These are phyloP conservation scores for Mastomys coucha DNA, from an alignment of 2,113 vertebrate species.

Conservation along the genomic window DNA sequence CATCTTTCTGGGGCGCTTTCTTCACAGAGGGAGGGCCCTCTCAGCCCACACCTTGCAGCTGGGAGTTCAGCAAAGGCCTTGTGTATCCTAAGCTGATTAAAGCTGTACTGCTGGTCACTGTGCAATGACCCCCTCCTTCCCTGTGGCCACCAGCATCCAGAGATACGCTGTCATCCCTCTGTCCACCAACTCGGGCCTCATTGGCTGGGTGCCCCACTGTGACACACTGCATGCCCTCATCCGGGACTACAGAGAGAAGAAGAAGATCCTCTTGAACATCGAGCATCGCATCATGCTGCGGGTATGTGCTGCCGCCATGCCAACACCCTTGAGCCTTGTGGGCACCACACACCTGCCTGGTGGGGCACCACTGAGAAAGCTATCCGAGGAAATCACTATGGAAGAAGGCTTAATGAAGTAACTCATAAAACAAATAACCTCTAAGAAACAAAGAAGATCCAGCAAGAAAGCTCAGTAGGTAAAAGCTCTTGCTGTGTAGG, in stretches of 20 bases:
- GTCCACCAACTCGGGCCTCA: slow-evolving; percentile 98
- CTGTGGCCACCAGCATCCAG: slow-evolving; percentile 91
- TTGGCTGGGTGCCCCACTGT: slow-evolving; percentile 99
- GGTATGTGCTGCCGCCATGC: slow-evolving; percentile 84
- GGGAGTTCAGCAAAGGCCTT: background rate
- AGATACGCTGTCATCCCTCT: slow-evolving; percentile 97
- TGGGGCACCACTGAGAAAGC: background rate
- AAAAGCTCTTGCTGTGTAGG: background rate
- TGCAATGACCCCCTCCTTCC: background rate
- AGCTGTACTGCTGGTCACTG: background rate
- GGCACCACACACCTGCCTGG: background rate
- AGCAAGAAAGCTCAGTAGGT: background rate
- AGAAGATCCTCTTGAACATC: slow-evolving; percentile 99
- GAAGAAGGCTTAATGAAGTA: background rate
- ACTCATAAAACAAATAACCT: background rate
- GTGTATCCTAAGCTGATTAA: background rate
- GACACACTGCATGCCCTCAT: slow-evolving; percentile 98
- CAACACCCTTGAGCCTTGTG: fast-evolving
- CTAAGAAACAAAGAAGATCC: background rate
- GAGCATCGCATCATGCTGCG: slow-evolving; percentile 99
- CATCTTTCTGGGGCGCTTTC: background rate
- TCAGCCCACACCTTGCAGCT: background rate
- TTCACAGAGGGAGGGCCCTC: background rate
- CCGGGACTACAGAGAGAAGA: slow-evolving; percentile 98
- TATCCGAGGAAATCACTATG: background rate